Base-by-base conservation (phyloP, 1,140 invertebrate genomes). In the Notospermus geniculatus region DNA sequence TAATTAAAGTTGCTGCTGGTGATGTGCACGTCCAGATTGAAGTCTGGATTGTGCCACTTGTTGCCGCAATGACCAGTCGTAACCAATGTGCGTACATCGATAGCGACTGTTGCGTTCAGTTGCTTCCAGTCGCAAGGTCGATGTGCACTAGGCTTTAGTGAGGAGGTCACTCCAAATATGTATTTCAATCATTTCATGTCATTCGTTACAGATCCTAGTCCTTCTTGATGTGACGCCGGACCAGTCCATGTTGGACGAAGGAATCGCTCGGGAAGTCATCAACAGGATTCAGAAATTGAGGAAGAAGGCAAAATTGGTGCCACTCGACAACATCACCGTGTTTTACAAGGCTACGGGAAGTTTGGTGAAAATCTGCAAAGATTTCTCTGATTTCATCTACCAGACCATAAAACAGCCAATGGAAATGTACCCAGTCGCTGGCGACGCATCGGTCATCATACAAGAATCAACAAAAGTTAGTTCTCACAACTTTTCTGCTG, bases 231-330 rank as follows among this genome's bases (percentile, higher is more conserved):
- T 83, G 13, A 79, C 76, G 23, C 84, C 91, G 1, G 93, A 96
- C 80, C 88, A 92, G 70, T 87, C 88, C 1, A 90, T 98, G 89
- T 82, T 92, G 60, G 89, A 96, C 76, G 95, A 98, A 85, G 80
- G 80, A 23, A 64, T 81, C n/a, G 79, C 80, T 17, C 67, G 97
- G 61, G 97, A 99, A 83, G 88, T 99, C 9, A 93, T 97, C 28
- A 99, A 98, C 78, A 87, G 96, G 46, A 86, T 99, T 41, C 97
- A 99, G 75, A 97, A 97, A 82, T 82, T 99, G 0, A 84, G 97
- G n/a, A 99, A 99, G 80, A 95, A 96, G 79, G 80, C 75, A 53
- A 30, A n/a, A 73, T 83, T 99, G 15, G 89, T 95, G 22, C 94
- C 95, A 0, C 90, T 92, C 11, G 95, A 99, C 83, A 87, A 89